Conservation (phyloP, 2,113 vertebrate species). For the Xiphophorus hellerii region DNA sequence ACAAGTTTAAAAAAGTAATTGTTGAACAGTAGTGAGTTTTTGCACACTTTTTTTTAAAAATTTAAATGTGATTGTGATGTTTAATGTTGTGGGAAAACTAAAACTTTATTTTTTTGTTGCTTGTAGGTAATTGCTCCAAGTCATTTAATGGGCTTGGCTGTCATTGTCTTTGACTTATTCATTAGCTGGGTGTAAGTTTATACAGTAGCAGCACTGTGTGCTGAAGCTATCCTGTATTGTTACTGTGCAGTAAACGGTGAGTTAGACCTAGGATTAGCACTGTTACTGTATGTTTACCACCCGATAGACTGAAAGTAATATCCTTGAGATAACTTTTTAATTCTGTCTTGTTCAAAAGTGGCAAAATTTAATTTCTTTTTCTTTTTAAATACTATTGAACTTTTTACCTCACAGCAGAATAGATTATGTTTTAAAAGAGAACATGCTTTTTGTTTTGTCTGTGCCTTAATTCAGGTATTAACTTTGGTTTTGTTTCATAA, state of each 20-base stretch:
- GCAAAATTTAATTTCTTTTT: not conserved
- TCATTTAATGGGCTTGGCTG: slow-evolving; percentile 34
- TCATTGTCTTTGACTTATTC: slow-evolving; percentile 49
- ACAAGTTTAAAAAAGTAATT: slow-evolving; percentile 38
- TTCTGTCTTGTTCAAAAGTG: slow-evolving; percentile 10
- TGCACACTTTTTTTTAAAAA: slow-evolving; percentile 31
- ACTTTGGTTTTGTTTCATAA: slow-evolving; percentile 33
- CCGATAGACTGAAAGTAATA: slow-evolving; percentile 37
- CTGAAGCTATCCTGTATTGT: slow-evolving; percentile 34
- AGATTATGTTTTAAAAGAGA: slow-evolving; percentile 32
- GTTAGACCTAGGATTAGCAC: slow-evolving; percentile 49
- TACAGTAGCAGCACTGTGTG: slow-evolving; percentile 44
- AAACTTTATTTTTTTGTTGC: slow-evolving; percentile 7
- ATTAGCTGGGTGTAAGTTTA: slow-evolving; percentile 63
- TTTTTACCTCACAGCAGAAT: slow-evolving; percentile 52
- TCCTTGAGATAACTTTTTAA: not conserved
- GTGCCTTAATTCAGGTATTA: slow-evolving; percentile 78
- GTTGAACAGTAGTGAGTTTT: slow-evolving; percentile 19
- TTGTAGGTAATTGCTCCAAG: slow-evolving; percentile 24
- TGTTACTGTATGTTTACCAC: slow-evolving; percentile 25
- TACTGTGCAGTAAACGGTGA: slow-evolving; percentile 34
- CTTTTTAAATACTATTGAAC: slow-evolving; percentile 20
- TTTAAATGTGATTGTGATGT: slow-evolving; percentile 48
- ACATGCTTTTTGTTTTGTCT: slow-evolving; percentile 45
- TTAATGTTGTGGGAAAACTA: slow-evolving; percentile 31